These are phyloP conservation scores for Notolabrus celidotus DNA, from an alignment of 2,797 vertebrate species.

Conservation along the genomic window DNA sequence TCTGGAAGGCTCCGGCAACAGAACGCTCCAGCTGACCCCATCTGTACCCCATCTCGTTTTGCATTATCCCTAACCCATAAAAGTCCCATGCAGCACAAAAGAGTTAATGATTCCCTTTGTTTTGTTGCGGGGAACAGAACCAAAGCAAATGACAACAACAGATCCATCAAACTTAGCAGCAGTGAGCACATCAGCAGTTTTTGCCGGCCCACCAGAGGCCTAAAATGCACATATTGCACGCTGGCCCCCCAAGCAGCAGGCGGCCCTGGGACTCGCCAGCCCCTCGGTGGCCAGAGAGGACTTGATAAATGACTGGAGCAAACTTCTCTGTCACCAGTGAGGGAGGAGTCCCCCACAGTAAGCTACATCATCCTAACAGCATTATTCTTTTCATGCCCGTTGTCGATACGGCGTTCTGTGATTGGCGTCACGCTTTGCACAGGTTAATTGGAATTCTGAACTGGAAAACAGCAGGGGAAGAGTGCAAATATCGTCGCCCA, in stretches of 20 bases:
- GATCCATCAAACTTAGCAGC: conserved; percentile 94
- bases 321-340: conserved; percentile 84
- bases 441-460: conserved; percentile 88
- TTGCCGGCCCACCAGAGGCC: conserved; percentile 89
- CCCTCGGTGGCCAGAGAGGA: conserved; percentile 82
- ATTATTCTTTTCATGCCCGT: conserved; percentile 80
- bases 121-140: conserved; percentile 83
- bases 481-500: conserved; percentile 75
- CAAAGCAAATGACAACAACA: conserved; percentile 92
- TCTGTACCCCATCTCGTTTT: conserved; percentile 90
- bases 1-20: conserved; percentile 83
- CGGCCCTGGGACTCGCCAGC: conserved; percentile 77
- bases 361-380: conserved; percentile 82
- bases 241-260: conserved; percentile 82
- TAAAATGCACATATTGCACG: conserved; percentile 87
- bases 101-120: conserved; percentile 94
- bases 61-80: conserved; percentile 91
- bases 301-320: conserved; percentile 89
- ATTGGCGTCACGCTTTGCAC: conserved; percentile 83
- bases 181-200: conserved; percentile 94
- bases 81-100: conserved; percentile 92
- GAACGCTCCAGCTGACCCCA: conserved; percentile 89
- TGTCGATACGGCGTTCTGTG: conserved; percentile 81
- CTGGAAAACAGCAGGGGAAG: conserved; percentile 81
- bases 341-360: conserved; percentile 78